phyloP scores from a whole-genome alignment of 2,888 invertebrate genomes.

The Junonia oenone region DNA sequence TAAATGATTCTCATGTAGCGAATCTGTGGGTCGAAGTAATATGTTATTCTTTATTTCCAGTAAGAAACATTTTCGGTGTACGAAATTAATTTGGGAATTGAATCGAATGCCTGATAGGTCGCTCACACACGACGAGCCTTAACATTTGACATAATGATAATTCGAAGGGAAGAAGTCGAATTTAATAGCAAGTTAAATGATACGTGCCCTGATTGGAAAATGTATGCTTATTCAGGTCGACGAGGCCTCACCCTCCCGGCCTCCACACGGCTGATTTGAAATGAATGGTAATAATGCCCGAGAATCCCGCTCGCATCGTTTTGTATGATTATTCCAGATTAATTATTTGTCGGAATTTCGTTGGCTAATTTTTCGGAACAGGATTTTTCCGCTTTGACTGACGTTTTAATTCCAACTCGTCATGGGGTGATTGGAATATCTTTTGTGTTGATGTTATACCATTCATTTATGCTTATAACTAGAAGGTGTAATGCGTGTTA shows the following conservation, averaged over 20 bases:
- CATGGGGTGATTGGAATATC: conserved; percentile 44
- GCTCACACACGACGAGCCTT: conserved; percentile 46
- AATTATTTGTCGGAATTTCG: conserved; percentile 78
- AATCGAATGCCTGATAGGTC: conserved; percentile 19
- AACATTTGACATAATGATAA: conserved; percentile 69
- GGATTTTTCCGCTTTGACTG: conserved; percentile 76
- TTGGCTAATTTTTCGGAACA: conserved; percentile 77
- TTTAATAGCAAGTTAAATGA: conserved; percentile 80
- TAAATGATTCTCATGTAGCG: conserved; percentile 1
- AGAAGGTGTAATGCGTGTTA: not conserved
- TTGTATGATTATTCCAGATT: conserved; percentile 80
- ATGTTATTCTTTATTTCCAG: conserved; percentile 10
- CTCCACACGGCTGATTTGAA: conserved; percentile 76
- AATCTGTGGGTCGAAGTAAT: not conserved
- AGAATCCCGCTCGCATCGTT: conserved; percentile 75
- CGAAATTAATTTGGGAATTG: conserved; percentile 20
- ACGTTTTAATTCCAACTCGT: conserved; percentile 73
- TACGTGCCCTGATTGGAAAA: conserved; percentile 80
- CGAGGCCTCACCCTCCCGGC: conserved; percentile 52
- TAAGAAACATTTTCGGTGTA: conserved; percentile 5
- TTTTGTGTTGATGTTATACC: conserved; percentile 26
- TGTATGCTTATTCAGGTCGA: conserved; percentile 78
- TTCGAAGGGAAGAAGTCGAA: conserved; percentile 76
- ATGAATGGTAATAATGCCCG: conserved; percentile 78
- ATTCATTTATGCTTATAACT: conserved; percentile 18